Percentiles rank a stretch among this genome's conserved stretches.
phyloP scores from a whole-genome alignment of 2,888 invertebrate genomes.

The Polyommatus icarus region DNA sequence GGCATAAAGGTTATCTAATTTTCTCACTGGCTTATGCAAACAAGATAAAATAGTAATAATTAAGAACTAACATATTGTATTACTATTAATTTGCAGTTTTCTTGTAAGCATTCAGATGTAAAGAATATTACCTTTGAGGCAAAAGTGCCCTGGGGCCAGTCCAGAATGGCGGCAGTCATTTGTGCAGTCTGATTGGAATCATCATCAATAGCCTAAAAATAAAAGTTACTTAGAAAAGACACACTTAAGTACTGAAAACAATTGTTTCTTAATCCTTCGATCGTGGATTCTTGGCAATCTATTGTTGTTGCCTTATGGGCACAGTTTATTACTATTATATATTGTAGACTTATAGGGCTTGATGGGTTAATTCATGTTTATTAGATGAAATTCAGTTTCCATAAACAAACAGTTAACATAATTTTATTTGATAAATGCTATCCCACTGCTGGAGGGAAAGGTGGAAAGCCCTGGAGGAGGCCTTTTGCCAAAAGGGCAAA shows the following conservation, averaged over 20 bases:
- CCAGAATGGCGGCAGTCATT: constrained; percentile 96
- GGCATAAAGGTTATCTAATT: constrained; percentile 43
- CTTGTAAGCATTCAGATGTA: background rate
- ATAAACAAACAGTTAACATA: too few species aligned
- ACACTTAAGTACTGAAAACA: background rate
- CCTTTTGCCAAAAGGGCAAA: too few species aligned
- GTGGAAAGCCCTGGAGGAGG: too few species aligned
- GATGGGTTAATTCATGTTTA: too few species aligned
- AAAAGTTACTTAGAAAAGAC: background rate
- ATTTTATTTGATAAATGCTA: too few species aligned
- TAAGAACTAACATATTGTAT: background rate
- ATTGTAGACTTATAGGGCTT: too few species aligned
- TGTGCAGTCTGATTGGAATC: constrained; percentile 99
- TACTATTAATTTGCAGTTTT: background rate
- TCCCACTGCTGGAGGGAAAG: too few species aligned
- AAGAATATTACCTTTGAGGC: constrained; percentile 89
- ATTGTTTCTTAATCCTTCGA: too few species aligned
- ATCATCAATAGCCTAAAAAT: constrained; percentile 95
- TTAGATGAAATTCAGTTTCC: too few species aligned
- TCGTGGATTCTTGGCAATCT: too few species aligned
- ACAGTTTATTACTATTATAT: too few species aligned
- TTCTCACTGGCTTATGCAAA: background rate
- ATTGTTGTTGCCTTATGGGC: too few species aligned
- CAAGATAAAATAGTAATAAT: background rate
- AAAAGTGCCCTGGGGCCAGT: constrained; percentile 99